Base-by-base conservation (phyloP, 2,797 vertebrate species). In the Aeoliscus strigatus region DNA sequence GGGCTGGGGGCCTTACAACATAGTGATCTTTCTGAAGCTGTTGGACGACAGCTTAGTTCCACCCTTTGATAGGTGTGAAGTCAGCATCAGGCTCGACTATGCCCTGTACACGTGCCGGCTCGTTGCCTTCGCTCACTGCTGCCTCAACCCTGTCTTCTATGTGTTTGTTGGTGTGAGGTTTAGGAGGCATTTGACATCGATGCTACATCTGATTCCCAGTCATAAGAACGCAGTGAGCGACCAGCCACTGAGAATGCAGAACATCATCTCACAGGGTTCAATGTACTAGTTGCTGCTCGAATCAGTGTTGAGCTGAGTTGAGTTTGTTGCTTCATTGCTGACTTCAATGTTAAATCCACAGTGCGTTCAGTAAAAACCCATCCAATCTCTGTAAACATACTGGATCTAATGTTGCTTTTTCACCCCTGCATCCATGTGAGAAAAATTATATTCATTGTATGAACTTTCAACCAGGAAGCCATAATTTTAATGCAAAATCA, bases 1-100 rank as follows among this genome's bases (percentile, higher is more conserved):
- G 2, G 90, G 93, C 35, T 97, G 94, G 94, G 87, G 89, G 29
- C 95, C 94, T 3, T 96, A 93, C 63, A 96, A 96, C 23, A 64
- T 93, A 14, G 30, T 89, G 8, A 86, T 92, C 34, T 90, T 96
- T 51, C 55, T 96, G 16, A 69, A 39, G 25, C 56, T 81, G 2
- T 66, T 94, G 28, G 27, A 60, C 6, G 1, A 81, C 47, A 2
- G 60, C 11, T 5, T 48, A 6, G 2, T 72, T 0, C 0, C 21
- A 0, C 46, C 41, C 1, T 80, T 82, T 12, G 0, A 32, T 1
- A 12, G 14, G 0, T 98, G 95, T 21, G 0, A 66, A 0, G 2
- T 62, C 4, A 63, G 12, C 3, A 81, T 45, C 13, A 50, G 45
- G 0, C 28, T 90, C 0, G 86, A 68, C 6, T 87, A 91, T 6